A percentile compares a stretch with the other conserved stretches of the same genome.
These are phyloP conservation scores for Aix galericulata DNA, from an alignment of 2,113 vertebrate species.

Conservation along the genomic window DNA sequence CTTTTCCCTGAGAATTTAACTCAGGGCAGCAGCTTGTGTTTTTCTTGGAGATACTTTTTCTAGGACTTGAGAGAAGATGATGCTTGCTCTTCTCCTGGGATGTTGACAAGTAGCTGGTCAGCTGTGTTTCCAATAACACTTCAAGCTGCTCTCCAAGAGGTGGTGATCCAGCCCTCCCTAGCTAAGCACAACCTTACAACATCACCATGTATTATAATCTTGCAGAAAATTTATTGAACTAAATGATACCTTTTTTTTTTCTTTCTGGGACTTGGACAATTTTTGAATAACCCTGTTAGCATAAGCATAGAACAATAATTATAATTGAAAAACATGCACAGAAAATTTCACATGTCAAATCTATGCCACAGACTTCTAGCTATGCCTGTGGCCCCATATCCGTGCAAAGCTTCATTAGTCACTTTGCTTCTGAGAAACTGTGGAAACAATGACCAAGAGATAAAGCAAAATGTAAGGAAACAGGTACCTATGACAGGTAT, in stretches of 20 bases:
- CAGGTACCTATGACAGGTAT: accelerated
- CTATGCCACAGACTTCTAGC: background rate
- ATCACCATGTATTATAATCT: accelerated
- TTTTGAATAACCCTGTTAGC: background rate
- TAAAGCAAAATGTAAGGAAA: background rate
- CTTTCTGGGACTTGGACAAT: background rate
- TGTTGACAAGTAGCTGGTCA: background rate
- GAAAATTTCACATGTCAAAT: background rate
- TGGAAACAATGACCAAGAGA: background rate
- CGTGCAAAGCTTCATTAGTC: background rate
- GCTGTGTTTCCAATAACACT: background rate
- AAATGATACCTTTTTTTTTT: background rate
- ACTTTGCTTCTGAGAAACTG: background rate
- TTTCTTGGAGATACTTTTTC: background rate
- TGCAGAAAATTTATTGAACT: background rate
- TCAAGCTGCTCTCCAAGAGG: background rate
- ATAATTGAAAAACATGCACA: background rate
- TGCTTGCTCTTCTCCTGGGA: background rate
- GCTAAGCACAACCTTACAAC: accelerated
- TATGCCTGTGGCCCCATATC: background rate
- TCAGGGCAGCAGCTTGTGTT: background rate
- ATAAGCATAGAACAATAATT: background rate
- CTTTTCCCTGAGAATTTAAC: background rate
- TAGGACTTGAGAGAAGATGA: background rate
- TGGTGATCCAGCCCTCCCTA: background rate